phyloP scores from a whole-genome alignment of 2,888 invertebrate species.

The Pecten maximus region DNA sequence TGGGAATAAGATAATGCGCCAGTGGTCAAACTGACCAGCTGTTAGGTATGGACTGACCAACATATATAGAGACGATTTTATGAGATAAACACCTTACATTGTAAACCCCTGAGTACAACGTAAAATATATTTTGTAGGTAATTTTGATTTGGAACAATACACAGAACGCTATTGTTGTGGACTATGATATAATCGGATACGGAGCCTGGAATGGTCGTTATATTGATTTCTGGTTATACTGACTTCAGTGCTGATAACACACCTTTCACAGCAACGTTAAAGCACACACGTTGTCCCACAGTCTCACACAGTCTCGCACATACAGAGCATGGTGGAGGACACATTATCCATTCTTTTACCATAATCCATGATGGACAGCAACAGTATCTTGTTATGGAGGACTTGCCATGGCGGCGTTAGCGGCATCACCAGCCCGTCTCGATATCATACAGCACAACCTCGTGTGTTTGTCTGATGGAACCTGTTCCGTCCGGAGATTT shows the following conservation, averaged over 20 bases:
- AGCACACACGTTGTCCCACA: not conserved
- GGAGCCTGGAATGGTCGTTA: not conserved
- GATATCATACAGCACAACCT: not conserved
- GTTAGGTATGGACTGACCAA: too few relatives aligned
- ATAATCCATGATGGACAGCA: not conserved
- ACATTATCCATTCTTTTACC: not conserved
- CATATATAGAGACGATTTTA: too few relatives aligned
- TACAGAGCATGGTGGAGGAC: not conserved
- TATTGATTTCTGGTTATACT: slow-evolving; percentile 15
- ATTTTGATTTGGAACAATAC: not conserved
- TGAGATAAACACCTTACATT: too few relatives aligned
- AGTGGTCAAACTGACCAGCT: too few relatives aligned
- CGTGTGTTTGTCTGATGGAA: not conserved
- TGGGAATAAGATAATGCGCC: too few relatives aligned
- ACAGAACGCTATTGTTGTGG: not conserved
- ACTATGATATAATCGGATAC: not conserved
- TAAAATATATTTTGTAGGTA: not conserved
- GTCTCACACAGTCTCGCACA: not conserved
- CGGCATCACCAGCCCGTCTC: not conserved
- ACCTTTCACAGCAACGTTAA: not conserved
- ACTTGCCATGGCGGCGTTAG: not conserved
- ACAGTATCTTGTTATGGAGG: not conserved
- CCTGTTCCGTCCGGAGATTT: not conserved
- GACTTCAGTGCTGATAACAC: not conserved
- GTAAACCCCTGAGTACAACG: too few relatives aligned